Percentiles rank a stretch among this genome's conserved stretches.
Evolutionary conservation across 1,140 invertebrate genomes (phyloP).

Genomic region (Drosophila repletoides): DNA sequence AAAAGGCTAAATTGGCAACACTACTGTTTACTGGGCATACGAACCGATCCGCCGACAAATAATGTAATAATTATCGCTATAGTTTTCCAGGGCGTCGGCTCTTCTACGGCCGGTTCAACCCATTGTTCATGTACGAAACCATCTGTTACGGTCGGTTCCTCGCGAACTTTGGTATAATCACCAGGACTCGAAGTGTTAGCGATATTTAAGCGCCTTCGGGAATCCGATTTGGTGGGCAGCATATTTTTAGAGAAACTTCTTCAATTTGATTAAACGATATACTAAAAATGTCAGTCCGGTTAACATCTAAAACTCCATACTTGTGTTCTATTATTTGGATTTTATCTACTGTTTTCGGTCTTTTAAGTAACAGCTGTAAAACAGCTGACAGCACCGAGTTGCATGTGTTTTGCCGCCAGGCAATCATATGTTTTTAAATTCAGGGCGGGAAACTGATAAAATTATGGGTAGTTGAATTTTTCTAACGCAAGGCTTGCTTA

Average conservation of each 20-base stretch:
- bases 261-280: slow-evolving; percentile 12
- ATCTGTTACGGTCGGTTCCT: slow-evolving; percentile 38
- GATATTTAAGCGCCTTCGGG: slow-evolving; percentile 53
- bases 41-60: slow-evolving; percentile 52
- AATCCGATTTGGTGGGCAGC: slow-evolving; percentile 54
- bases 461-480: too few species aligned
- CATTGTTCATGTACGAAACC: slow-evolving; percentile 65
- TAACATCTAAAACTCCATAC: background rate
- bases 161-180: slow-evolving; percentile 33
- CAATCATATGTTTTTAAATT: background rate
- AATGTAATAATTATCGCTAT: slow-evolving; percentile 51
- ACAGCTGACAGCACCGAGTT: slow-evolving; percentile 19
- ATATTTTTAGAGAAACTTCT: slow-evolving; percentile 40
- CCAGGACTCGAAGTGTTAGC: background rate
- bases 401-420: background rate
- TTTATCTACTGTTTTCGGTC: background rate
- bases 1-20: too few species aligned
- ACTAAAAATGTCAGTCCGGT: too few species aligned
- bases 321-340: background rate
- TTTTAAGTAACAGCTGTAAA: background rate
- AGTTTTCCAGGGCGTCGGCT: slow-evolving; percentile 59
- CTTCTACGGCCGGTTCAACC: slow-evolving; percentile 15
- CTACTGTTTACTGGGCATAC: background rate
- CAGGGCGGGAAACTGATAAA: background rate
- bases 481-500: too few species aligned